Base-by-base conservation (phyloP, 1,140 invertebrate species). In the Batillaria attramentaria region DNA sequence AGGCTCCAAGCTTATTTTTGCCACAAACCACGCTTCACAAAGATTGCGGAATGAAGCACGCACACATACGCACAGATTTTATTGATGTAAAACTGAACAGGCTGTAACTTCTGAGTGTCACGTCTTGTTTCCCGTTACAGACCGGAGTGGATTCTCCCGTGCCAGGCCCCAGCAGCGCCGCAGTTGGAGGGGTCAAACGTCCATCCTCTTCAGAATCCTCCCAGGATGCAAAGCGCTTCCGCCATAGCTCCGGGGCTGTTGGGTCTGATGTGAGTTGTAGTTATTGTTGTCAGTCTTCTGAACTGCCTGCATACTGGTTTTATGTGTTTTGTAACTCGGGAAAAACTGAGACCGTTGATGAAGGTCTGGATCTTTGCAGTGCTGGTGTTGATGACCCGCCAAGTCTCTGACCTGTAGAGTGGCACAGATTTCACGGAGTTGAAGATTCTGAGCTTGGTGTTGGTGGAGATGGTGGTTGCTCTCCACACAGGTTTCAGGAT, bases 161-260 rank as follows among this genome's bases (percentile, higher is more conserved):
- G n/a, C n/a, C n/a, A n/a, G n/a, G n/a, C n/a, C 10, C 73, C 16
- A 57, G 73, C 35, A 74, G 18, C 41, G 35, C 31, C 39, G 43
- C 28, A n/a, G 57, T 24, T 0, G 57, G 57, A 8, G 35, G 60
- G 18, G 76, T 81, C 28, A 83, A 83, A 50, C 60, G 81, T 28
- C 54, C 81, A 0, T 72, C 77, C 2, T 78, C 80, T 18, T 78
- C 83, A 6, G 83, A 92, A 41, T 87, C 81, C 35, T 88, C 79
- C 3, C 81, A 80, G 54, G 84, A 87, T 41, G 80, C 83, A 13
- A 90, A 89, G 79, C 81, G 87, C 28, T 62, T 79, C 6, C 81
- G 87, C 8, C 84, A 88, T 78, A 75, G 81, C 37, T 86, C 87
- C 24, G 89, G 88, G 0, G 62, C 86, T 20, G 73, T 76, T 20